Percentiles rank a stretch among this genome's conserved stretches.
Evolutionary conservation across 2,797 vertebrate species (phyloP).

Genomic region (Acanthornis magna): DNA sequence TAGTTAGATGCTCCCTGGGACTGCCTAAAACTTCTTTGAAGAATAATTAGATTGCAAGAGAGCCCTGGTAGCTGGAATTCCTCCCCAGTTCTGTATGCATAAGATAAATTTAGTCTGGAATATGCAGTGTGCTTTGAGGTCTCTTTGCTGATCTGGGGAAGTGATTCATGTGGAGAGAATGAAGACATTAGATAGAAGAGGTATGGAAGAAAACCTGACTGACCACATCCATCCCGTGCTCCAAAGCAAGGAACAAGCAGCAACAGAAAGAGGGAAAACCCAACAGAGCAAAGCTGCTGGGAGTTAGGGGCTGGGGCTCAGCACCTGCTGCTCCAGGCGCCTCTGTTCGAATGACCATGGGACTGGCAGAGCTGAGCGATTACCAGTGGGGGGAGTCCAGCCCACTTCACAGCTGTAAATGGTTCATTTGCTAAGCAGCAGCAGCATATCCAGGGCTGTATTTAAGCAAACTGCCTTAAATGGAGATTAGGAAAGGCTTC

Average conservation of each 20-base stretch:
- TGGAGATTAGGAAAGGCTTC: background rate
- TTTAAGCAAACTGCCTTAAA: background rate
- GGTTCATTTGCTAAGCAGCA: background rate
- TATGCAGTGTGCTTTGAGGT: background rate
- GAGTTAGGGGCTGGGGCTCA: background rate
- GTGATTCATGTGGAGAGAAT: background rate
- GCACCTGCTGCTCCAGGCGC: background rate
- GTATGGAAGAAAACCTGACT: background rate
- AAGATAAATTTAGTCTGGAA: slow-evolving; percentile 15
- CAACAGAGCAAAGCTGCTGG: background rate
- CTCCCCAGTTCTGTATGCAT: background rate
- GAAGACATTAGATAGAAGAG: background rate
- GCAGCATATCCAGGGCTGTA: background rate
- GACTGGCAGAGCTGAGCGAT: background rate
- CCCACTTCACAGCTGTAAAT: background rate
- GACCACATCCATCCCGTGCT: background rate
- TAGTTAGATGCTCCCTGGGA: slow-evolving; percentile 27
- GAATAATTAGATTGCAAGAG: slow-evolving; percentile 43
- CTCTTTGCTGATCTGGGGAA: background rate
- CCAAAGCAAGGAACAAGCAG: background rate
- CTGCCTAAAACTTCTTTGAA: slow-evolving; percentile 45
- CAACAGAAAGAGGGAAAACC: background rate
- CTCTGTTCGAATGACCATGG: background rate
- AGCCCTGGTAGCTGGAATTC: slow-evolving; percentile 21
- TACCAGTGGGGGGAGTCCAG: background rate